Evolutionary conservation across 2,888 invertebrate genomes (phyloP).

Genomic region (Villa cingulata): DNA sequence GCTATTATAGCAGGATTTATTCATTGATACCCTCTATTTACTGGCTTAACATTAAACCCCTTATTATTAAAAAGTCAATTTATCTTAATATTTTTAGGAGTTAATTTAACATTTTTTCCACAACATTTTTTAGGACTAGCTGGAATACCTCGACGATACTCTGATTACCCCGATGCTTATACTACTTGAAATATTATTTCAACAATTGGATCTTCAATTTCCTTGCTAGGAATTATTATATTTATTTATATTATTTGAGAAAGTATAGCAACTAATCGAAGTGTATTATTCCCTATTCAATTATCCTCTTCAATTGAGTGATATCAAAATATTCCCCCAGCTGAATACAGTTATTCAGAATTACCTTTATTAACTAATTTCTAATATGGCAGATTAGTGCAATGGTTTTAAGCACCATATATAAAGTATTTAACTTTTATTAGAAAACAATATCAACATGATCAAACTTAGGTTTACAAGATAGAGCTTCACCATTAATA

Average conservation of each 20-base stretch:
- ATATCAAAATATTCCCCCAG: slow-evolving; percentile 42
- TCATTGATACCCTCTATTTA: slow-evolving; percentile 57
- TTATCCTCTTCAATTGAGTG: slow-evolving; percentile 47
- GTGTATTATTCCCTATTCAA: slow-evolving; percentile 39
- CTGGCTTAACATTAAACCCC: slow-evolving; percentile 45
- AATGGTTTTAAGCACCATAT: slow-evolving; percentile 53
- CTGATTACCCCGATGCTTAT: slow-evolving; percentile 52
- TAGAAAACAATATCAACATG: slow-evolving; percentile 45
- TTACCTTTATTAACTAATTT: slow-evolving; percentile 40
- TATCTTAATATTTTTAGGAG: slow-evolving; percentile 56
- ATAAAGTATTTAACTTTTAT: slow-evolving; percentile 49
- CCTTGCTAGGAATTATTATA: slow-evolving; percentile 35
- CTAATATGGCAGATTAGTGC: slow-evolving; percentile 49
- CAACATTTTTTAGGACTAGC: slow-evolving; percentile 56
- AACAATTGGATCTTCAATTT: slow-evolving; percentile 49
- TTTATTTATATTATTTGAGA: slow-evolving; percentile 49
- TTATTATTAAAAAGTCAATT: slow-evolving; percentile 55
- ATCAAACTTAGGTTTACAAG: slow-evolving; percentile 45
- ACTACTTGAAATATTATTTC: slow-evolving; percentile 50
- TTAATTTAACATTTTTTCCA: slow-evolving; percentile 69
- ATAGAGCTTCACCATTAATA: slow-evolving; percentile 48
- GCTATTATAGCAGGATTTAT: slow-evolving; percentile 60
- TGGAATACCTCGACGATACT: slow-evolving; percentile 59
- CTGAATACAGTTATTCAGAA: slow-evolving; percentile 48
- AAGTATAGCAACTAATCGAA: slow-evolving; percentile 41